phyloP scores from a whole-genome alignment of 2,797 vertebrate genomes.

The Dallia pectoralis region DNA sequence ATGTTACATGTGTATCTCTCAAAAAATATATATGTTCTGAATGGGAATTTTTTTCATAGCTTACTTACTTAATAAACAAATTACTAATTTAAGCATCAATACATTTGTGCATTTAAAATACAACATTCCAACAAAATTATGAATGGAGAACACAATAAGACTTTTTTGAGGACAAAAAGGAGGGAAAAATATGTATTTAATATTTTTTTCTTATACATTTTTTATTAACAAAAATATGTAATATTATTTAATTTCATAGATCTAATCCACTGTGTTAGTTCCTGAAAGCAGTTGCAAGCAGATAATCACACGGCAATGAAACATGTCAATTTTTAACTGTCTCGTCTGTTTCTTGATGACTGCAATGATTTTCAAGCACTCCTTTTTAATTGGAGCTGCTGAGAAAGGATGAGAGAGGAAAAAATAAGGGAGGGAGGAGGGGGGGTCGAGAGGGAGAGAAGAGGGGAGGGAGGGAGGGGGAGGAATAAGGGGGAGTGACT shows the following conservation, averaged over 20 bases:
- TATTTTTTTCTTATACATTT: too few species aligned
- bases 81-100: too few species aligned
- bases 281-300: not conserved
- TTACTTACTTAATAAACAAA: too few species aligned
- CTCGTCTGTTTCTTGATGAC: conserved; percentile 43
- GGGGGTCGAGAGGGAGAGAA: not conserved
- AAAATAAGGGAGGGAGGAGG: not conserved
- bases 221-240: not conserved
- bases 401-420: conserved; percentile 20
- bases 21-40: too few species aligned
- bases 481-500: not conserved
- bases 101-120: too few species aligned
- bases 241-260: too few species aligned
- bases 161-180: too few species aligned
- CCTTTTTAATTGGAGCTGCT: conserved; percentile 23
- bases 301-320: conserved; percentile 29
- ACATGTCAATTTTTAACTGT: conserved; percentile 38
- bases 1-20: too few species aligned
- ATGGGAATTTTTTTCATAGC: too few species aligned
- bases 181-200: too few species aligned
- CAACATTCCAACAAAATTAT: too few species aligned
- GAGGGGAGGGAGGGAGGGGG: conserved; percentile 12
- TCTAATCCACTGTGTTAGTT: conserved; percentile 10
- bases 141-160: too few species aligned
- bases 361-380: conserved; percentile 24